phyloP scores from a whole-genome alignment of 2,113 vertebrate genomes.

The Lophotis ruficrista region DNA sequence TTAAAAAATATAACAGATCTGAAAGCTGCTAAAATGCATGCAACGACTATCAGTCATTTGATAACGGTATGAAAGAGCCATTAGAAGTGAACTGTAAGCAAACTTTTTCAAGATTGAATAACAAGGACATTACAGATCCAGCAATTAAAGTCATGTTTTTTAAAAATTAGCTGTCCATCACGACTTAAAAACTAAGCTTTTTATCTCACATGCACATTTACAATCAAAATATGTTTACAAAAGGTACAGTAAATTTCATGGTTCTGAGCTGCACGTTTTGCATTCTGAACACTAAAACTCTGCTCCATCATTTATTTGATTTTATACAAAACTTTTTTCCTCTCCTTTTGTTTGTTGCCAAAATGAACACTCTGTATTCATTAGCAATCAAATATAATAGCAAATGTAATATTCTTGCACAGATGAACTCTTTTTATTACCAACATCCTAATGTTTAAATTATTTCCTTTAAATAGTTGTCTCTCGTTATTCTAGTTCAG shows the following conservation, averaged over 20 bases:
- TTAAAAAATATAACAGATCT: slow-evolving; percentile 79
- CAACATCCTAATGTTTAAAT: slow-evolving; percentile 64
- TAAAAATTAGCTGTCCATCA: slow-evolving; percentile 64
- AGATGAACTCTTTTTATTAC: slow-evolving; percentile 60
- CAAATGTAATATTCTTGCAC: slow-evolving; percentile 63
- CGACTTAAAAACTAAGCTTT: slow-evolving; percentile 67
- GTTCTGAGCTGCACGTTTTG: slow-evolving; percentile 60
- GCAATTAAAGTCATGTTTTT: slow-evolving; percentile 67
- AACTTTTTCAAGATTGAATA: slow-evolving; percentile 61
- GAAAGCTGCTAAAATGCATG: slow-evolving; percentile 72
- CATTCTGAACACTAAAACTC: slow-evolving; percentile 72
- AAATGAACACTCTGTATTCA: slow-evolving; percentile 72
- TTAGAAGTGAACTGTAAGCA: slow-evolving; percentile 59
- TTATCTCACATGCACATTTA: slow-evolving; percentile 65
- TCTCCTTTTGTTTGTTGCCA: slow-evolving; percentile 54
- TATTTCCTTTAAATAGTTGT: slow-evolving; percentile 67
- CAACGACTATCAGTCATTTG: slow-evolving; percentile 73
- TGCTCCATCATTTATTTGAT: slow-evolving; percentile 71
- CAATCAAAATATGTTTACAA: slow-evolving; percentile 68
- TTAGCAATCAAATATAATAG: slow-evolving; percentile 73
- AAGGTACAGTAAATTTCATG: slow-evolving; percentile 67
- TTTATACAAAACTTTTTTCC: slow-evolving; percentile 71
- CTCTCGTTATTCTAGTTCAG: slow-evolving; percentile 29
- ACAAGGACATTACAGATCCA: slow-evolving; percentile 66
- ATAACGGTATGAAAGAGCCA: slow-evolving; percentile 67